A percentile compares a stretch with the other conserved stretches of the same genome.
Conservation (phyloP, 2,888 invertebrate species). For the Ophioninae sp. region DNA sequence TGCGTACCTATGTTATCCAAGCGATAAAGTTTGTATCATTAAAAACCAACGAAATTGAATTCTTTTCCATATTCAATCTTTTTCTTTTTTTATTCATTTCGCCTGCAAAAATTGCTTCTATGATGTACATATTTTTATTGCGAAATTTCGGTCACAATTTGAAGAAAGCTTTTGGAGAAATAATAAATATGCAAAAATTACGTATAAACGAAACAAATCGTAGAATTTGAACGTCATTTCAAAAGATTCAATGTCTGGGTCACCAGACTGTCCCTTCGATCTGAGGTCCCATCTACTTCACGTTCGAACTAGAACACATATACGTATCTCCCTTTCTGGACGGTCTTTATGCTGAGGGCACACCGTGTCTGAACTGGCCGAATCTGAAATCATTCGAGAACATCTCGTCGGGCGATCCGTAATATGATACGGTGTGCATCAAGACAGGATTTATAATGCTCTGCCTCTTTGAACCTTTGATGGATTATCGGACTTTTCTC, state of each 20-base stretch:
- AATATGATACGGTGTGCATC: background rate
- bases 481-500: constrained; percentile 24
- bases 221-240: no score
- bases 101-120: no score
- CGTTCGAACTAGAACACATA: background rate
- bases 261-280: no score
- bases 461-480: constrained; percentile 31
- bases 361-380: constrained; percentile 16
- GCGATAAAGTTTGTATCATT: no score
- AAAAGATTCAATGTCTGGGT: background rate
- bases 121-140: no score
- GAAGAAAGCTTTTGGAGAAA: no score
- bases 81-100: background rate
- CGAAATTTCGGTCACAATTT: no score
- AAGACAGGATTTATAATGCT: constrained; percentile 5
- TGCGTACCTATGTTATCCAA: background rate
- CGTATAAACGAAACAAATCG: no score
- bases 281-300: background rate
- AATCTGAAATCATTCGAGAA: constrained; percentile 41
- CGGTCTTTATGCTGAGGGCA: constrained; percentile 15
- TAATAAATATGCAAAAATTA: no score
- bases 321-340: constrained; percentile 25
- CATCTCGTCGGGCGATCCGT: constrained; percentile 18
- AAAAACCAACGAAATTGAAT: no score
- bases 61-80: background rate